Evolutionary conservation across 1,140 invertebrate genomes (phyloP).

Genomic region (Calycopis cecrops): DNA sequence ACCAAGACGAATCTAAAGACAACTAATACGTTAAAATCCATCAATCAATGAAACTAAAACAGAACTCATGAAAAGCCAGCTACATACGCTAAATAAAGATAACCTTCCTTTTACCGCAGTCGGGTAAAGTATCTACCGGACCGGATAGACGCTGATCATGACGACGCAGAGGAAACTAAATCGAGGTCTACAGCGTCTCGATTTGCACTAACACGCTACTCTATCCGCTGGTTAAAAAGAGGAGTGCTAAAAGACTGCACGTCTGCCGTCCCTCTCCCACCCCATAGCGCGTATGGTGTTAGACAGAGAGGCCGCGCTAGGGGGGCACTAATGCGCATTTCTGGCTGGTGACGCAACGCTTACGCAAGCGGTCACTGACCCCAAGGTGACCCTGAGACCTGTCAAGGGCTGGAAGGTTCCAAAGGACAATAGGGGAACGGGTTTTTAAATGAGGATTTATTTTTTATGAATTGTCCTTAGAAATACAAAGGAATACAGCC

Average conservation of each 20-base stretch:
- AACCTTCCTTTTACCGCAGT: no score
- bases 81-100: no score
- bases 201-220: slow-evolving; percentile 1
- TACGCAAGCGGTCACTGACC: slow-evolving; percentile 58
- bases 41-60: no score
- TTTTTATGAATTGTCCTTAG: background rate
- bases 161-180: slow-evolving; percentile 3
- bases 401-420: slow-evolving; percentile 28
- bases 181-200: slow-evolving; percentile 8
- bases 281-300: background rate
- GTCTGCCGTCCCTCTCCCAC: slow-evolving; percentile 27
- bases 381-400: slow-evolving; percentile 37
- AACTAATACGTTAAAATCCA: no score
- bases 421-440: slow-evolving; percentile 28
- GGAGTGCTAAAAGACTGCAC: slow-evolving; percentile 19
- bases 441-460: slow-evolving; percentile 7
- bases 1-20: no score
- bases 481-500: no score
- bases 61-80: no score
- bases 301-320: slow-evolving; percentile 28
- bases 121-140: no score
- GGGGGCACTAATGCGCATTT: slow-evolving; percentile 43
- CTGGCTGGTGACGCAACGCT: slow-evolving; percentile 58
- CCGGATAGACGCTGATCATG: background rate
- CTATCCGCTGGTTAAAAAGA: slow-evolving; percentile 23